Evolutionary conservation across 2,113 vertebrate genomes (phyloP), one percentile per base, ranked within the genome.

Genomic region (Clarias batrachus): DNA sequence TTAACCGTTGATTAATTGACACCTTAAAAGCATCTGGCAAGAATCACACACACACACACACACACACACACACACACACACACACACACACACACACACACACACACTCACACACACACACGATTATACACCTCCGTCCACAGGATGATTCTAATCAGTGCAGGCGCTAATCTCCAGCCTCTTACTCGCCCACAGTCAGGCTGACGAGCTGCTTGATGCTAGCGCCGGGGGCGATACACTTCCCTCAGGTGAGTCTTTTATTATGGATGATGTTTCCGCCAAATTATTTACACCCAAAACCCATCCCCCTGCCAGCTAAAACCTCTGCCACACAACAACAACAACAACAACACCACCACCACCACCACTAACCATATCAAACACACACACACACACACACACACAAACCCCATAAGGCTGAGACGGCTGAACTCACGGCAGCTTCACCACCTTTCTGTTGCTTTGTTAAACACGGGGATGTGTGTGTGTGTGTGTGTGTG

Each of bases 221-320:
- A 89, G 83, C 86, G 95, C 94, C 94, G 86, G 91, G 92, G 94
- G 95, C 94, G 79, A 95, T 94, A 95, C 94, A 94, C 92, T 94
- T 93, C 94, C 94, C 94, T 93, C 93, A 93, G 94, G 93, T 95
- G 92, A 93, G 93, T 91, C 87, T 94, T 95, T 95, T 94, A 95
- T 95, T 95, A 96, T 95, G 91, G 93, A 95, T 96, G 95, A 94
- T 95, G 94, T 93, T 93, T 93, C 94, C 91, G 93, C 93, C 94
- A 95, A 95, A 95, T 95, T 92, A 95, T 95, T 95, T 94, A 94
- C 89, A 93, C 92, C 88, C 9, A 9, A 57, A 27, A 27, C 63
- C 76, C 71, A 33, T 41, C 77, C 73, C 57, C 54, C 71, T 66
- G 12, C 89, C 68, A 89, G 91, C 84, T 90, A 90, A 89, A 81